Evolutionary conservation across 2,797 vertebrate genomes (phyloP), one percentile per base, ranked within the genome.

Genomic region (Sebastes itinus): DNA sequence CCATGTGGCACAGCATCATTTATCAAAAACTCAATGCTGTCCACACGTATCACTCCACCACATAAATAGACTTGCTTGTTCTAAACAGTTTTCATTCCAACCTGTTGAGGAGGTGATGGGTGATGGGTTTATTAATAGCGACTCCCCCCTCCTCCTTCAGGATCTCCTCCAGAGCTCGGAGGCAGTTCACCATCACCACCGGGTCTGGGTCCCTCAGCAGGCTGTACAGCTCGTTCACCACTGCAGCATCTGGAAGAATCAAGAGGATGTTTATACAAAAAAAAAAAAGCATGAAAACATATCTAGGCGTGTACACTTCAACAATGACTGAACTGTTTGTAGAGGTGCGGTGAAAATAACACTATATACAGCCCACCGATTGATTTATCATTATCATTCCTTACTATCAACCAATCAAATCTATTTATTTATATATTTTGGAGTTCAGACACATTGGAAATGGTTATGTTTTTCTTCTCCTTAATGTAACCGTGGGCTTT

Each of bases 81-180:
- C 46, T 5, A 9, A 18, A 32, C 69, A 16, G 9, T 2, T 22
- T 22, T 22, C 2, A 28, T 33, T 33, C 6, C 7, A 13, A 52
- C 98, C 98, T 97, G 95, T 99, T 99, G 79, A 99, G 96, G 65
- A 99, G 97, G 88, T 99, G 98, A 87, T 99, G 98, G 22, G 98
- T 97, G 42, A 99, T 99, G 56, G 98, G 97, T 80, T 98, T 99
- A 93, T 99, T 99, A 75, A 99, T 98, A 65, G 98, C 97, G 20
- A 99, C 97, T 20, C 98, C 98, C 71, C 98, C 97, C 86, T 99
- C 98, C 28, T 96, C 95, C 84, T 95, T 97, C 75, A 99, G 87
- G 71, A 99, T 97, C 89, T 99, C 98, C 84, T 99, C 98, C 77
- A 99, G 95, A 14, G 98, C 97, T 73, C 98, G 94, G 80, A 99